Evolutionary conservation across 2,113 vertebrate genomes (phyloP), one percentile per base, ranked within the genome.

Genomic region (Mus pahari): DNA sequence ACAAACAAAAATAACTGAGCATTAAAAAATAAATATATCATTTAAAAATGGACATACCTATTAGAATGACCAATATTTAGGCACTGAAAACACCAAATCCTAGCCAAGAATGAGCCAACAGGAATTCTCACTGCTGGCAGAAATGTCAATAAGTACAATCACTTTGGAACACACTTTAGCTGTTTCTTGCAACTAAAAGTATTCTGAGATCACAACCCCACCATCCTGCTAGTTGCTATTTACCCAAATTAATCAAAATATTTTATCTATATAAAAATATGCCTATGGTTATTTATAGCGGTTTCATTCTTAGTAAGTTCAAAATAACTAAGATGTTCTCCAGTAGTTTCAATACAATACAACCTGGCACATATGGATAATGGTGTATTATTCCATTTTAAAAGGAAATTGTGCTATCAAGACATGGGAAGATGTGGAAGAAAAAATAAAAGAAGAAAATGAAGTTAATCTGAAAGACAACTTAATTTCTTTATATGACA

Each of bases 241-340:
- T 90, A 75, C 5, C 22, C 12, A 71, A 79, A 90, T 83, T 14
- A 66, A 71, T 4, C 83, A 14, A 82, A 79, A 94, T 92, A 20
- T 78, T 70, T 64, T 4, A 26, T 79, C 19, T 16, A 90, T n/a
- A 71, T 22, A 16, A 84, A 93, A 91, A 48, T 3, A 45, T 89
- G 28, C 12, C 70, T 53, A 60, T 77, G 71, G 5, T 62, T 89
- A 19, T 94, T 90, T 91, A 94, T 53, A 92, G 48, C 5, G n/a
- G 26, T 36, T 91, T 89, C 95, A 86, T 81, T 81, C 20, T 55
- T 91, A 89, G 62, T 50, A 92, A 87, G 26, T 81, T 90, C 16
- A 26, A 92, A 75, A 53, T 66, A 94, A 86, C 26, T 33, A 79
- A 90, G 36, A 78, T 89, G 42, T 86, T 26, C 31, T 78, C 50